Conservation (phyloP, 2,113 vertebrate species). For the Fregata magnificens region DNA sequence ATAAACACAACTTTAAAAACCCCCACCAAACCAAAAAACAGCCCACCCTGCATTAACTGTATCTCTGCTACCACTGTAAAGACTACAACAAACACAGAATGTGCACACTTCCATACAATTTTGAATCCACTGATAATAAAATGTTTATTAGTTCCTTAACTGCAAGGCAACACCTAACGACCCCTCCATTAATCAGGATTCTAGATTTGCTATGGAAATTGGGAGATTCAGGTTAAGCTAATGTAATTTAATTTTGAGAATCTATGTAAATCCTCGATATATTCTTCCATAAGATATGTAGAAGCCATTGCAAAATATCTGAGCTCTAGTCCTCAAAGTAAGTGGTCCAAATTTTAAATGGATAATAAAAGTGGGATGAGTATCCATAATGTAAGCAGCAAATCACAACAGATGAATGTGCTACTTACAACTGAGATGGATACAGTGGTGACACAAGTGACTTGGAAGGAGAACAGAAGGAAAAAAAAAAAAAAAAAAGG, state of each 20-base stretch:
- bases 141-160: not conserved
- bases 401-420: not conserved
- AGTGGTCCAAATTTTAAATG: not conserved
- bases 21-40: not conserved
- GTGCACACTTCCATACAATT: not conserved
- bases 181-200: not conserved
- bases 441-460: not conserved
- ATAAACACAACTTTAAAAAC: slow-evolving; percentile 1
- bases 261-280: not conserved
- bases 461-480: not conserved
- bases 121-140: not conserved
- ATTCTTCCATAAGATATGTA: not conserved
- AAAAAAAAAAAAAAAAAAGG: not conserved
- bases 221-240: not conserved
- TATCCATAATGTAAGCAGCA: not conserved
- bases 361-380: not conserved
- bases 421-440: not conserved
- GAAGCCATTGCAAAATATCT: not conserved
- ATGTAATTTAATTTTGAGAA: not conserved
- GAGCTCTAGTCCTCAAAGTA: not conserved
- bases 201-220: not conserved
- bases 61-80: not conserved
- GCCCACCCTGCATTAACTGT: not conserved
- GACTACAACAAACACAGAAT: not conserved
- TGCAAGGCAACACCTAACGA: not conserved